Evolutionary conservation across 2,797 vertebrate genomes (phyloP), one percentile per base, ranked within the genome.

Genomic region (Poecilia picta): DNA sequence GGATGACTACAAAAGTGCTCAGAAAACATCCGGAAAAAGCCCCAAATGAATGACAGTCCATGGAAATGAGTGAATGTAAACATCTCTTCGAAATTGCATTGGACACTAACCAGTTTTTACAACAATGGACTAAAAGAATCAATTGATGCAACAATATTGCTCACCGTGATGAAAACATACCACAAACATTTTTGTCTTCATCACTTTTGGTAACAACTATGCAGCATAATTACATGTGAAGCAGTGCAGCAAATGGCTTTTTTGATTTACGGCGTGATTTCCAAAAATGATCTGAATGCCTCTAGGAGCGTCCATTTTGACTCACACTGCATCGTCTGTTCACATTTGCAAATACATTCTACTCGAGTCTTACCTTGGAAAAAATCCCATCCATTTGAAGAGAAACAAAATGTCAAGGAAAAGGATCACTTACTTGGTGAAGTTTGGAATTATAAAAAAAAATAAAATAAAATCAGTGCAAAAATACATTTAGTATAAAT

Each of bases 401-500:
- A 64, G 23, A 78, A 78, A 46, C 53, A 59, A 25, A 72, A 20
- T 28, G 41, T 28, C 62, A 75, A 15, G 13, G 28, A 64, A 16
- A 33, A 72, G 25, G 75, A 23, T 72, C 31, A 64, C 43, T 62
- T 13, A 1, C 15, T 51, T 33, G 39, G 47, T 79, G 3, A 81
- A 33, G 77, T 79, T 46, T 31, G 20, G 1, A 33, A 5, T 46
- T 68, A 73, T 59, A 46, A 36, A 41, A 43, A 72, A 46, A 41
- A 86, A 81, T 83, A 88, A 81, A 91, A 92, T 88, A 81, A 91
- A 92, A 89, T 68, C 64, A 89, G 28, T 85, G 73, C 57, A 80
- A 80, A 86, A 80, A 89, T 75, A 93, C 91, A 94, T 94, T 94
- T 91, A 89, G 92, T 91, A 93, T 91, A 90, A 94, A 95, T 85